Conservation (phyloP, 2,113 vertebrate genomes). For the Amphiprion ocellaris region DNA sequence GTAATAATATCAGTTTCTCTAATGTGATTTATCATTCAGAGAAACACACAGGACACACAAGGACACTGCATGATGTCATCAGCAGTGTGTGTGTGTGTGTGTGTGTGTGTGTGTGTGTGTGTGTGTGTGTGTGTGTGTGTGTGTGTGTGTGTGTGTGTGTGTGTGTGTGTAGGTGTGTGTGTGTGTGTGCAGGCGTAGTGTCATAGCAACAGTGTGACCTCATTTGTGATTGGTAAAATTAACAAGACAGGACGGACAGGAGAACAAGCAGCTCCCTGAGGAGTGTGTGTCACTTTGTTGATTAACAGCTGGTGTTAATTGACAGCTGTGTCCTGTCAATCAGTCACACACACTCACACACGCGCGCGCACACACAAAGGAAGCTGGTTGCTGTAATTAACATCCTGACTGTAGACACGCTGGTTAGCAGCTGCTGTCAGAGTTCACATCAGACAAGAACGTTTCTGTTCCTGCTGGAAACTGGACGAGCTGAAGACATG, state of each 20-base stretch:
- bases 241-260: neutral
- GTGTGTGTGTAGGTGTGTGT: neutral
- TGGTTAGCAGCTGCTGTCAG: neutral
- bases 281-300: neutral
- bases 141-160: neutral
- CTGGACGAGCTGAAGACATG: too few relatives aligned
- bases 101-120: slow-evolving; percentile 10
- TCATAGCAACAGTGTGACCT: slow-evolving; percentile 21
- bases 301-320: slow-evolving; percentile 28
- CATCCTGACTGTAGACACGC: slow-evolving; percentile 5
- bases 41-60: slow-evolving; percentile 55
- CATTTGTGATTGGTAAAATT: slow-evolving; percentile 20
- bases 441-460: too few relatives aligned
- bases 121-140: neutral
- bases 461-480: too few relatives aligned
- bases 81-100: slow-evolving; percentile 2
- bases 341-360: slow-evolving; percentile 10
- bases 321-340: slow-evolving; percentile 29
- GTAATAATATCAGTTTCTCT: slow-evolving; percentile 47
- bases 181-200: neutral
- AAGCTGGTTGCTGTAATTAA: slow-evolving; percentile 17
- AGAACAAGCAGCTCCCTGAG: neutral
- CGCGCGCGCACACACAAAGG: slow-evolving; percentile 11
- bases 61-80: slow-evolving; percentile 61
- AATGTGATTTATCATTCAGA: slow-evolving; percentile 60